phyloP scores from a whole-genome alignment of 2,888 invertebrate genomes.

The Amiota minor region DNA sequence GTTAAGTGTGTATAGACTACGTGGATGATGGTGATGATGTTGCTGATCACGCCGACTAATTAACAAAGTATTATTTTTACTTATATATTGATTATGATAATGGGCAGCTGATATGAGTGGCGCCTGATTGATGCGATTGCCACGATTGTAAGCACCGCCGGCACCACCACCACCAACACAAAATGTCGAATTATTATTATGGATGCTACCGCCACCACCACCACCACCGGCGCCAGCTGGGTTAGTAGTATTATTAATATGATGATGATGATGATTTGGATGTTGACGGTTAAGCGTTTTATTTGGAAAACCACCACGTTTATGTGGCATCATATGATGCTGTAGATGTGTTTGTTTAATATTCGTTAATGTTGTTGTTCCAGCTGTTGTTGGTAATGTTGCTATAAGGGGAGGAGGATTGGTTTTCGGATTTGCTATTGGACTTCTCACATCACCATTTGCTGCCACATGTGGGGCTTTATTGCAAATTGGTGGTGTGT shows the following conservation, averaged over 20 bases:
- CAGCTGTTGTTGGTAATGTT: slow-evolving; percentile 36
- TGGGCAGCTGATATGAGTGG: slow-evolving; percentile 65
- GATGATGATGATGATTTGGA: slow-evolving; percentile 61
- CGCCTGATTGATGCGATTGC: slow-evolving; percentile 64
- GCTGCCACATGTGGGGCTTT: slow-evolving; percentile 58
- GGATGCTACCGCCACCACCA: slow-evolving; percentile 19
- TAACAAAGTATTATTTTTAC: slow-evolving; percentile 53
- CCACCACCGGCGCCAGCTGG: slow-evolving; percentile 52
- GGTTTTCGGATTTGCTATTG: slow-evolving; percentile 50
- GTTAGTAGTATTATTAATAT: slow-evolving; percentile 30
- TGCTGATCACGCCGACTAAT: slow-evolving; percentile 60
- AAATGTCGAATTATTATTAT: slow-evolving; percentile 15
- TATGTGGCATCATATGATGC: background rate
- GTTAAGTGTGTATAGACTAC: slow-evolving; percentile 48
- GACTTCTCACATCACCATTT: slow-evolving; percentile 64
- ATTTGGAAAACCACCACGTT: slow-evolving; percentile 56
- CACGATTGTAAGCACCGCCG: slow-evolving; percentile 61
- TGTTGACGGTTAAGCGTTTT: slow-evolving; percentile 59
- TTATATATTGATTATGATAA: slow-evolving; percentile 64
- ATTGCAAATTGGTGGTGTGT: slow-evolving; percentile 61
- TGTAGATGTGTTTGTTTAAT: slow-evolving; percentile 27
- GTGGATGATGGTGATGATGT: slow-evolving; percentile 51
- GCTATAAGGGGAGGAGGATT: slow-evolving; percentile 25
- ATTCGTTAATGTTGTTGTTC: slow-evolving; percentile 31
- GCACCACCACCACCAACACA: slow-evolving; percentile 44